Evolutionary conservation across 2,797 vertebrate genomes (phyloP), one percentile per base, ranked within the genome.

Genomic region (Anguilla marmorata): DNA sequence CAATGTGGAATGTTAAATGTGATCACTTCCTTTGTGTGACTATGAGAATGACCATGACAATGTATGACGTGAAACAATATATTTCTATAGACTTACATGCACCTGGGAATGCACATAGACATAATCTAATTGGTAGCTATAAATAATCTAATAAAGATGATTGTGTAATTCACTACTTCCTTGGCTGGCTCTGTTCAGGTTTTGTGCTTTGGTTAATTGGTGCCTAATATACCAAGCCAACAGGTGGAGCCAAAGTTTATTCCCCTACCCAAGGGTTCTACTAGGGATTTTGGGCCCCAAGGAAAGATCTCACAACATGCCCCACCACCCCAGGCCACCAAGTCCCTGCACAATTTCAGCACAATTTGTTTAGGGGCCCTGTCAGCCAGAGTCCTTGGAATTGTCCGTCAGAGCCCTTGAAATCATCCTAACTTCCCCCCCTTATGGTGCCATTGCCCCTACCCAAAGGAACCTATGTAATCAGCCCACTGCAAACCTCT

Each of bases 31-130:
- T 88, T 88, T 88, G 88, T 91, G 87, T 92, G 89, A 85, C 88
- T 69, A 90, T 87, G 45, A 89, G 86, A 92, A 90, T 83, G 88
- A 90, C 30, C 52, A 74, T 82, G 27, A 16, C 54, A 87, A 85
- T 86, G 87, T 91, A 87, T 30, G 41, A 86, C 86, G 76, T 88
- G 2, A 85, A 86, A 83, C 84, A 1, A 92, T 91, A 91, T 92
- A 87, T 89, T 88, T 90, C 86, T 86, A 88, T 91, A 89, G 83
- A 89, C 89, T 88, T 92, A 92, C 88, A 94, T 90, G 90, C 94
- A 94, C 90, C 93, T 95, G 93, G 95, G 91, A 95, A 94, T 96
- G 92, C 91, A 93, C 91, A 93, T 94, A 86, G 30, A 92, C 93
- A 93, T 93, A 92, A 90, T 92, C 92, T 92, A 87, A 92, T 85